A percentile compares a stretch with the other conserved stretches of the same genome.
phyloP scores from a whole-genome alignment of 2,113 vertebrate species.

The Hemichromis elongatus region DNA sequence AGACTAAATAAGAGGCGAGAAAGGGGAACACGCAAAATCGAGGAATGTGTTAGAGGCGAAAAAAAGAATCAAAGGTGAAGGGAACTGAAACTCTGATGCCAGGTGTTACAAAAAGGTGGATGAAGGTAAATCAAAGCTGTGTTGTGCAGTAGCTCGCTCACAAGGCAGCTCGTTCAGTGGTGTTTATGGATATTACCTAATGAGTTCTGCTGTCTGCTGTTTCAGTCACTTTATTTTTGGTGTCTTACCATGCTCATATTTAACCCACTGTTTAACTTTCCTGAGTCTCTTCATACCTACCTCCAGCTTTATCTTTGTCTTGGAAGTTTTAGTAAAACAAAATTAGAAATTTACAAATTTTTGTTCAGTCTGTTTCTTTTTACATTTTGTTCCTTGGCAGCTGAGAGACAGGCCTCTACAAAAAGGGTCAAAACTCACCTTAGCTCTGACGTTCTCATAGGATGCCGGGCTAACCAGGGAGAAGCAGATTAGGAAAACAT shows the following conservation, averaged over 20 bases:
- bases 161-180: not conserved
- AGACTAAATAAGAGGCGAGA: too few relatives aligned
- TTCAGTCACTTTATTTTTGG: not conserved
- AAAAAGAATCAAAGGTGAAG: not conserved
- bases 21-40: too few relatives aligned
- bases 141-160: not conserved
- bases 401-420: not conserved
- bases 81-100: accelerated
- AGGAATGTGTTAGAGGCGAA: too few relatives aligned
- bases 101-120: not conserved
- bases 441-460: constrained; percentile 68
- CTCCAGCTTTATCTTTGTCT: too few relatives aligned
- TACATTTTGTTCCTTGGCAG: not conserved
- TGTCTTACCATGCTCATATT: not conserved
- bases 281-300: not conserved
- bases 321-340: accelerated
- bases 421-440: constrained; percentile 33
- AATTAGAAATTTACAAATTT: not conserved
- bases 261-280: not conserved
- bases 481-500: constrained; percentile 69
- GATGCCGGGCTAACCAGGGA: constrained; percentile 68
- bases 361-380: not conserved
- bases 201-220: not conserved
- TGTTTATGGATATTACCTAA: accelerated
- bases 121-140: not conserved